These are phyloP conservation scores for Bufo gargarizans DNA, from an alignment of 2,113 vertebrate genomes.

Conservation along the genomic window DNA sequence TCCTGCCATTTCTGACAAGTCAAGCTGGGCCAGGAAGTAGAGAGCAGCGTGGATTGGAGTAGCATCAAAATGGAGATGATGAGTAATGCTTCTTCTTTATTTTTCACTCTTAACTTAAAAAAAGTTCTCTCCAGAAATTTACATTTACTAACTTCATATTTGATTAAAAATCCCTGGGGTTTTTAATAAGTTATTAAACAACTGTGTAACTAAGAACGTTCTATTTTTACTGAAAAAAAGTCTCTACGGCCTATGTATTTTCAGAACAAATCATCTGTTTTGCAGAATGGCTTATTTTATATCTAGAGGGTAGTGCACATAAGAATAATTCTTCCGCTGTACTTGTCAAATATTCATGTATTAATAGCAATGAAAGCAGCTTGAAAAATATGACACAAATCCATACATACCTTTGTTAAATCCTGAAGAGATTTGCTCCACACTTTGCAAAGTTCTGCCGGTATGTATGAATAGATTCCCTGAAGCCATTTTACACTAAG, in stretches of 20 bases:
- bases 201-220: background rate
- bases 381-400: conserved; percentile 60
- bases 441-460: background rate
- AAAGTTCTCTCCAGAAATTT: no score
- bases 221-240: background rate
- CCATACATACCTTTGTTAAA: conserved; percentile 69
- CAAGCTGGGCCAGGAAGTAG: no score
- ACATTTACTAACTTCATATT: background rate
- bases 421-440: conserved; percentile 37
- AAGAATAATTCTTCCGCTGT: conserved; percentile 54
- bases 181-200: background rate
- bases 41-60: no score
- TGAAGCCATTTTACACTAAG: conserved; percentile 16
- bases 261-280: conserved; percentile 60
- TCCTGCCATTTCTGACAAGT: no score
- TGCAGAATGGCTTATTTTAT: conserved; percentile 23
- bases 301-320: conserved; percentile 54
- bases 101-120: no score
- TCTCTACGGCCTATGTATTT: background rate
- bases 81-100: no score
- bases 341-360: conserved; percentile 62
- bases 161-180: background rate
- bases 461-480: conserved; percentile 13
- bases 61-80: no score
- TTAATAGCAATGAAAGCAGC: conserved; percentile 59